Conservation (phyloP, 2,888 invertebrate genomes). For the Drosophila leonis region DNA sequence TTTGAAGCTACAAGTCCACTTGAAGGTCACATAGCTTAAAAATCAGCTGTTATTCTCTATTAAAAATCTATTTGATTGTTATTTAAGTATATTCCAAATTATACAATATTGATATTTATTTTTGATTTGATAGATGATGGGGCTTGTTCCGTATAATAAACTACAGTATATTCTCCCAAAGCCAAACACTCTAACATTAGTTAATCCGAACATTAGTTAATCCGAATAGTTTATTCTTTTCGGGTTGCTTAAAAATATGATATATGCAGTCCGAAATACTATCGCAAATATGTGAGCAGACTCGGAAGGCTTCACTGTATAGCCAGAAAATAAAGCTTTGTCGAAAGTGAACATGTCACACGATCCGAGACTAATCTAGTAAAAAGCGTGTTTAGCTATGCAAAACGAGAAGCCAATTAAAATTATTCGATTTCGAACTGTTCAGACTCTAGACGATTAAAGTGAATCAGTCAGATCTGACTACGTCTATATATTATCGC, state of each 20-base stretch:
- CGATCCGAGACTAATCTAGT: conserved; percentile 23
- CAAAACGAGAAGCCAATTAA: conserved; percentile 14
- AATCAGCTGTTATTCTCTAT: too few relatives aligned
- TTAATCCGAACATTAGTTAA: neutral
- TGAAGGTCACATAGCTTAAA: neutral
- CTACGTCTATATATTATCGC: neutral
- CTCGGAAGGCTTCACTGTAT: neutral
- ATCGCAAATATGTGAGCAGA: neutral
- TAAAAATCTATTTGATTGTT: neutral
- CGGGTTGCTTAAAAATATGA: too few relatives aligned
- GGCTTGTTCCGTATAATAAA: neutral
- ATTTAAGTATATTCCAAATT: neutral
- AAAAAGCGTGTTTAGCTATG: conserved; percentile 10
- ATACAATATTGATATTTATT: neutral
- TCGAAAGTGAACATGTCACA: neutral
- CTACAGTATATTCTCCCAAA: neutral
- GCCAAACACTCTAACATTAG: neutral
- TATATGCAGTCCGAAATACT: neutral
- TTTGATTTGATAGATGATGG: neutral
- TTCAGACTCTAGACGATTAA: conserved; percentile 32
- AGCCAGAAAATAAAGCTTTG: neutral
- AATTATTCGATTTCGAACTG: conserved; percentile 54
- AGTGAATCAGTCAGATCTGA: conserved; percentile 27
- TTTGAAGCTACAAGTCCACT: neutral
- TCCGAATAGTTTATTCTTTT: neutral